Evolutionary conservation across 2,888 invertebrate genomes (phyloP).

Genomic region (Rugalucina vietnamica): DNA sequence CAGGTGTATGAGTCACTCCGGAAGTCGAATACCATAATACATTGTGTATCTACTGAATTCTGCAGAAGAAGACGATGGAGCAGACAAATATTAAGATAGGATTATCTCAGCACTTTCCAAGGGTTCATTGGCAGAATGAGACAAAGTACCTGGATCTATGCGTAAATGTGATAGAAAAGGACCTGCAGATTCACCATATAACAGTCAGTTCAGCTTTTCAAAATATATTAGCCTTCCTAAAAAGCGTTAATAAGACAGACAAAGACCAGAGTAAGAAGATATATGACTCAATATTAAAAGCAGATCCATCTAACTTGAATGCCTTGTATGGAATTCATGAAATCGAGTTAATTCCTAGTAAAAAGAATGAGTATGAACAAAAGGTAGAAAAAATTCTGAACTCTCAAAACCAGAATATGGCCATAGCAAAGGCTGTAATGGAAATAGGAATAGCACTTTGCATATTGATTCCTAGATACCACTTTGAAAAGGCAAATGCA

Average conservation of each 20-base stretch:
- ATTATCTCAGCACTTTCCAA: background rate
- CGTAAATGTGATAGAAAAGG: background rate
- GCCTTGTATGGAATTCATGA: background rate
- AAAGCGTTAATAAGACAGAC: background rate
- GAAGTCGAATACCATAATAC: no score
- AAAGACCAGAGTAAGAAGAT: background rate
- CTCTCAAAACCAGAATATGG: background rate
- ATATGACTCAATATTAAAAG: background rate
- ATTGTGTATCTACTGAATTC: no score
- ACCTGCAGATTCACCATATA: background rate
- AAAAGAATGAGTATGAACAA: background rate
- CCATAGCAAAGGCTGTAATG: background rate
- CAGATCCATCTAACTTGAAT: background rate
- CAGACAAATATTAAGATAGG: background rate
- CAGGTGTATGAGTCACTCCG: no score
- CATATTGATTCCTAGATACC: background rate
- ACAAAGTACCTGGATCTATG: background rate
- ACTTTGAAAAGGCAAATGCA: background rate
- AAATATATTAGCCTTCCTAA: background rate
- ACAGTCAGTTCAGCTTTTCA: background rate
- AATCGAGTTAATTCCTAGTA: background rate
- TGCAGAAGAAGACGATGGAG: background rate
- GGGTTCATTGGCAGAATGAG: background rate
- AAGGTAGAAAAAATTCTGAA: background rate
- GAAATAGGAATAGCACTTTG: background rate